Conservation (phyloP, 53 echinoderm and acorn worm genomes). For the Echinometra lucunter region DNA sequence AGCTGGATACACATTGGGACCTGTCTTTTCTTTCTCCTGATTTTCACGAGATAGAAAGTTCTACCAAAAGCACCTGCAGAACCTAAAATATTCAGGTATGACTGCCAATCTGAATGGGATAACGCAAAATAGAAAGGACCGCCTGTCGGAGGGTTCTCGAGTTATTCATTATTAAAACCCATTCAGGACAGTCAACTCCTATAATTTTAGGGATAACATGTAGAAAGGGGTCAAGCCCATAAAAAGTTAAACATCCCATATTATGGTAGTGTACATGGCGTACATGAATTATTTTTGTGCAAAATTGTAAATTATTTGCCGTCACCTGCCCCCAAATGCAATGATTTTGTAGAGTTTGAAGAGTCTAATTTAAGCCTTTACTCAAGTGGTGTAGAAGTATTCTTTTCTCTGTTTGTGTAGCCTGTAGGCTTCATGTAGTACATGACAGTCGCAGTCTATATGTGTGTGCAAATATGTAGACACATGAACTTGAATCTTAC, state of each 20-base stretch:
- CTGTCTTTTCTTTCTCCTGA: not conserved
- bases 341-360: not conserved
- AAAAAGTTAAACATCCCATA: not conserved
- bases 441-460: no score
- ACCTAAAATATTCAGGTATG: conserved; percentile 6
- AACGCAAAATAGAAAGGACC: not conserved
- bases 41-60: not conserved
- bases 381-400: no score
- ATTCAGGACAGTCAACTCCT: not conserved
- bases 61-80: conserved; percentile 5
- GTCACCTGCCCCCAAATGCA: not conserved
- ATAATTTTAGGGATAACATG: not conserved
- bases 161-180: conserved; percentile 30
- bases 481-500: no score
- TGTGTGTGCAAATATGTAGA: no score
- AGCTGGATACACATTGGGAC: no score
- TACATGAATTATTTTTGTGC: not conserved
- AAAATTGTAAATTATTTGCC: conserved; percentile 10
- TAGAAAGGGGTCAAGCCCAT: not conserved
- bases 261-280: not conserved
- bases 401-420: no score
- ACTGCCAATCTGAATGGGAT: not conserved
- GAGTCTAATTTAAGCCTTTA: not conserved
- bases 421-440: no score
- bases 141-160: not conserved